phyloP scores from a whole-genome alignment of 2,113 vertebrate species.

The Ophiodon elongatus region DNA sequence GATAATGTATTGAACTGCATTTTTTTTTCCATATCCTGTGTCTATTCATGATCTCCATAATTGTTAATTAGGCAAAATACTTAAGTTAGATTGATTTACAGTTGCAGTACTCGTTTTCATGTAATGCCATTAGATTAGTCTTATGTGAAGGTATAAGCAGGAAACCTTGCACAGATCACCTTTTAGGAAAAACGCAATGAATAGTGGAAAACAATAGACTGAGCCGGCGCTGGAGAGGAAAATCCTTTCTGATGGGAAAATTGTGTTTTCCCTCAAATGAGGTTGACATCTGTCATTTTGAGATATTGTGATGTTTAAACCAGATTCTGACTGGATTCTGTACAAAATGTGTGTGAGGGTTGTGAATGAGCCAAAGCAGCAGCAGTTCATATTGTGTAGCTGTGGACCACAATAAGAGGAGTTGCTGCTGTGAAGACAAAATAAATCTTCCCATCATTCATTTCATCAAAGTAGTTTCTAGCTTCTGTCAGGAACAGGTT shows the following conservation, averaged over 20 bases:
- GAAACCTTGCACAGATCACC: constrained; percentile 21
- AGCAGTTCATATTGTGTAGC: background rate
- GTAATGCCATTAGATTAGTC: background rate
- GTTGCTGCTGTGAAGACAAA: background rate
- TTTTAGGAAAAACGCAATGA: constrained; percentile 36
- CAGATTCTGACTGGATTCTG: constrained; percentile 29
- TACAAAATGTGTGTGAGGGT: background rate
- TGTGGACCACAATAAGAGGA: background rate
- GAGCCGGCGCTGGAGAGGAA: constrained; percentile 44
- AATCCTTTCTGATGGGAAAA: constrained; percentile 51
- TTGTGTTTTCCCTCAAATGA: constrained; percentile 21
- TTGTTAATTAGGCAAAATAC: background rate
- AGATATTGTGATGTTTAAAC: constrained; percentile 47
- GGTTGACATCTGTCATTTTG: constrained; percentile 30
- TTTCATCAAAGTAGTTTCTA: background rate
- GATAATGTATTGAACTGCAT: too few relatives aligned
- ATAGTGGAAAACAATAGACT: constrained; percentile 48
- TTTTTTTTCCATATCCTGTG: too few relatives aligned
- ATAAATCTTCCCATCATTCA: background rate
- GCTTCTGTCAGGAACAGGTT: background rate
- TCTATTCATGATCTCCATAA: background rate
- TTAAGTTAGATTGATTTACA: background rate
- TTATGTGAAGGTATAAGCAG: constrained; percentile 35
- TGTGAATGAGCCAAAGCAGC: background rate
- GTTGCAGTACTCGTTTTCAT: background rate